phyloP scores from a whole-genome alignment of 1,140 invertebrate species.

The Ladona fulva region DNA sequence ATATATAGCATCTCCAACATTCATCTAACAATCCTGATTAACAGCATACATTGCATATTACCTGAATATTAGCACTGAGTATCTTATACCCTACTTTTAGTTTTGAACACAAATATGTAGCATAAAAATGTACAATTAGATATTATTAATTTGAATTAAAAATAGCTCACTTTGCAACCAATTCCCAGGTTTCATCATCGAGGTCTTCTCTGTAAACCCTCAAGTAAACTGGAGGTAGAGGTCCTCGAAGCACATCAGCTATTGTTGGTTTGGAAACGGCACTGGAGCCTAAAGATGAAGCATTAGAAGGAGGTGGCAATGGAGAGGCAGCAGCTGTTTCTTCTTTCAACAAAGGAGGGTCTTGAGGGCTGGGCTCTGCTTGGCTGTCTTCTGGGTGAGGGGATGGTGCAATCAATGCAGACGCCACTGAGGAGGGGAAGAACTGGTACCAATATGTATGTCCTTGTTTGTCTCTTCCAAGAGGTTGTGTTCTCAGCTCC shows the following conservation, averaged over 20 bases:
- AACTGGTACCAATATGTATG: conserved; percentile 86
- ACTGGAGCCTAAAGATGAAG: neutral
- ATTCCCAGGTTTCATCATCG: conserved; percentile 91
- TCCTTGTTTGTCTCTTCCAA: conserved; percentile 83
- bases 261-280: neutral
- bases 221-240: conserved; percentile 49
- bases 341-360: neutral
- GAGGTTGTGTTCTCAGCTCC: conserved; percentile 72
- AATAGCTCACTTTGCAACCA: conserved; percentile 70
- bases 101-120: too few species aligned
- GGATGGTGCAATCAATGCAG: neutral
- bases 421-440: conserved; percentile 37
- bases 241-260: neutral
- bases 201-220: conserved; percentile 88
- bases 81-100: too few species aligned
- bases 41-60: too few species aligned
- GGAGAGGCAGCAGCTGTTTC: neutral
- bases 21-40: too few species aligned
- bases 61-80: too few species aligned
- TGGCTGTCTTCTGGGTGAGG: neutral
- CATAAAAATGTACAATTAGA: too few species aligned
- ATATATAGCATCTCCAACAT: too few species aligned
- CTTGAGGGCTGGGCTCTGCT: neutral
- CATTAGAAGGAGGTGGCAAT: neutral
- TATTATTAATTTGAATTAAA: too few species aligned